These are phyloP conservation scores for Prunella himalayana DNA, from an alignment of 2,113 vertebrate species.

Conservation along the genomic window DNA sequence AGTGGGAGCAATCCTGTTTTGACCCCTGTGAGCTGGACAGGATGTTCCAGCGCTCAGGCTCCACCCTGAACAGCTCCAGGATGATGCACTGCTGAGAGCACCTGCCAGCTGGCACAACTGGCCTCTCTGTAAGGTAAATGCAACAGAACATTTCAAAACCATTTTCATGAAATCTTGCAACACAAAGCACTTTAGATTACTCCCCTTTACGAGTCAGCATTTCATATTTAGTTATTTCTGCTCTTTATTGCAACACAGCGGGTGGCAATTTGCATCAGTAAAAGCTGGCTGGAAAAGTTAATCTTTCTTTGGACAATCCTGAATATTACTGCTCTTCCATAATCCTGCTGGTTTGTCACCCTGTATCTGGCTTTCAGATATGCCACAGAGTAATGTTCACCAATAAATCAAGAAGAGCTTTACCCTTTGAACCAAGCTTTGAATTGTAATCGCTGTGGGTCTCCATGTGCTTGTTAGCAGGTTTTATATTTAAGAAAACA, in stretches of 20 bases:
- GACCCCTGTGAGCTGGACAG: rapidly evolving
- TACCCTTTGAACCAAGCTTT: background rate
- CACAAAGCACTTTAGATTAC: background rate
- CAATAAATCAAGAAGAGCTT: background rate
- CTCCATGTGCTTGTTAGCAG: background rate
- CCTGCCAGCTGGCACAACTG: conserved; percentile 3
- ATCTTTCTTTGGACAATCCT: conserved; percentile 23
- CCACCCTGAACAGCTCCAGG: background rate
- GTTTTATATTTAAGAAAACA: background rate
- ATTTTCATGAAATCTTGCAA: conserved; percentile 4
- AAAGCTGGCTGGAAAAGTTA: conserved; percentile 15
- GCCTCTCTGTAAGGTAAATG: background rate
- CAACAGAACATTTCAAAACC: conserved; percentile 11
- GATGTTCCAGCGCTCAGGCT: background rate
- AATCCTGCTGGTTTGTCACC: background rate
- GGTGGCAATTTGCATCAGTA: conserved; percentile 1
- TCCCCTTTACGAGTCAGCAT: background rate
- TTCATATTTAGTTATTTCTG: background rate
- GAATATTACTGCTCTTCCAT: background rate
- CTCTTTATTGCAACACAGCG: background rate
- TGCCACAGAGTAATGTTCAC: background rate
- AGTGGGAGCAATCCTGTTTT: background rate
- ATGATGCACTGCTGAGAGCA: background rate
- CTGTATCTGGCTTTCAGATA: background rate
- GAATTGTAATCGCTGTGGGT: background rate